phyloP scores from a whole-genome alignment of 1,140 invertebrate species.

The Drosophila kohkoa region DNA sequence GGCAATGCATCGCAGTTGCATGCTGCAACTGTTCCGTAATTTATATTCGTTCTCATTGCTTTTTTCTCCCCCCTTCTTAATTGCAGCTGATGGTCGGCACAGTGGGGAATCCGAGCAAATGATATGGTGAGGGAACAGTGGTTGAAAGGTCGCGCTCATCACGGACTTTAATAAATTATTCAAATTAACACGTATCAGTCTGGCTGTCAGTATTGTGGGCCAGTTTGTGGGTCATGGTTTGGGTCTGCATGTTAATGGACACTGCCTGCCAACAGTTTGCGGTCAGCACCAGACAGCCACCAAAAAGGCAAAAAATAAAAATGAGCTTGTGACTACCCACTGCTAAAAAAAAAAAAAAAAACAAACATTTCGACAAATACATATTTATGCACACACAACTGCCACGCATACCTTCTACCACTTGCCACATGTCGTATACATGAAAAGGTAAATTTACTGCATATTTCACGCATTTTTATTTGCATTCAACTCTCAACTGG shows the following conservation, averaged over 20 bases:
- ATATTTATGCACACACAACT: slow-evolving; percentile 3
- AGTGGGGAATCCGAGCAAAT: slow-evolving; percentile 12
- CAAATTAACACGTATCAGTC: slow-evolving; percentile 79
- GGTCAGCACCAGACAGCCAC: slow-evolving; percentile 63
- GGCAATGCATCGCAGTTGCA: slow-evolving; percentile 44
- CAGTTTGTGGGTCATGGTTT: slow-evolving; percentile 32
- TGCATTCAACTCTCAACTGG: slow-evolving; percentile 54
- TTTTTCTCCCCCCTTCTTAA: slow-evolving; percentile 29
- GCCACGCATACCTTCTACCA: slow-evolving; percentile 17
- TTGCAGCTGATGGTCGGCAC: neutral
- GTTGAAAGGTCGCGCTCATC: slow-evolving; percentile 79
- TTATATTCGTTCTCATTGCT: slow-evolving; percentile 76
- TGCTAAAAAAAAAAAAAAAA: slow-evolving; percentile 57
- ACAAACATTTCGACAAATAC: slow-evolving; percentile 21
- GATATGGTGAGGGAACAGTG: slow-evolving; percentile 31
- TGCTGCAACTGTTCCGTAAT: slow-evolving; percentile 59
- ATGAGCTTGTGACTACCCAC: slow-evolving; percentile 9
- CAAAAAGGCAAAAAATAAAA: slow-evolving; percentile 18
- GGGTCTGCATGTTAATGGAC: slow-evolving; percentile 46
- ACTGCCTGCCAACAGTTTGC: slow-evolving; percentile 73
- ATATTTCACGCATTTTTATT: slow-evolving; percentile 79
- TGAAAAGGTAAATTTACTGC: slow-evolving; percentile 64
- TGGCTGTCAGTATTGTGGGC: slow-evolving; percentile 16
- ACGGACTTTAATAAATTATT: slow-evolving; percentile 81
- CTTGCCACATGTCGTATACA: slow-evolving; percentile 35